Percentiles rank a stretch among this genome's conserved stretches.
phyloP scores from a whole-genome alignment of 2,888 invertebrate genomes.

The Rhamphomyia laevipes region DNA sequence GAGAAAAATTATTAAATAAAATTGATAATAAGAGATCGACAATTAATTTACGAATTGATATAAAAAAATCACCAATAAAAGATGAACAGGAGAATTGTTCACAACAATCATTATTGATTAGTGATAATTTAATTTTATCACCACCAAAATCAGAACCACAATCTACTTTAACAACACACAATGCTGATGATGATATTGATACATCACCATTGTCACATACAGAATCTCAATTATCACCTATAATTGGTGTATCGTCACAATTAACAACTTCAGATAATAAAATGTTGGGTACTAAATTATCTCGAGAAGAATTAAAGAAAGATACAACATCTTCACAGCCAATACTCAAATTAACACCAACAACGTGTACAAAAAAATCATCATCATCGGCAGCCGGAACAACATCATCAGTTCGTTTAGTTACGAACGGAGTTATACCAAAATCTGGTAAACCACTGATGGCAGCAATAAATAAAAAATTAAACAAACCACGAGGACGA shows the following conservation, averaged over 20 bases:
- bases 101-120: slow-evolving; percentile 5
- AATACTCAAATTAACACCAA: slow-evolving; percentile 5
- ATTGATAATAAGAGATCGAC: no score
- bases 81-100: slow-evolving; percentile 21
- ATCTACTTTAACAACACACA: slow-evolving; percentile 14
- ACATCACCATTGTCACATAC: slow-evolving; percentile 27
- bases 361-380: slow-evolving; percentile 8
- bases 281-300: no score
- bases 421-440: slow-evolving; percentile 33
- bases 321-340: neutral
- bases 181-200: slow-evolving; percentile 28
- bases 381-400: slow-evolving; percentile 20
- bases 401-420: slow-evolving; percentile 30
- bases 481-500: slow-evolving; percentile 33
- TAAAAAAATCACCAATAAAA: slow-evolving; percentile 1
- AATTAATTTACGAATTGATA: no score
- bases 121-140: slow-evolving; percentile 20
- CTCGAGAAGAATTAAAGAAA: no score
- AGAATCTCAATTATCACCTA: slow-evolving; percentile 28
- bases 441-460: slow-evolving; percentile 35
- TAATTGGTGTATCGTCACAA: slow-evolving; percentile 1
- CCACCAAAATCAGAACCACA: slow-evolving; percentile 33
- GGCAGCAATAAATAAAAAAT: slow-evolving; percentile 30
- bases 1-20: neutral
- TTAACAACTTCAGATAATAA: no score